phyloP scores from a whole-genome alignment of 2,113 vertebrate species.

The Hemichromis elongatus region DNA sequence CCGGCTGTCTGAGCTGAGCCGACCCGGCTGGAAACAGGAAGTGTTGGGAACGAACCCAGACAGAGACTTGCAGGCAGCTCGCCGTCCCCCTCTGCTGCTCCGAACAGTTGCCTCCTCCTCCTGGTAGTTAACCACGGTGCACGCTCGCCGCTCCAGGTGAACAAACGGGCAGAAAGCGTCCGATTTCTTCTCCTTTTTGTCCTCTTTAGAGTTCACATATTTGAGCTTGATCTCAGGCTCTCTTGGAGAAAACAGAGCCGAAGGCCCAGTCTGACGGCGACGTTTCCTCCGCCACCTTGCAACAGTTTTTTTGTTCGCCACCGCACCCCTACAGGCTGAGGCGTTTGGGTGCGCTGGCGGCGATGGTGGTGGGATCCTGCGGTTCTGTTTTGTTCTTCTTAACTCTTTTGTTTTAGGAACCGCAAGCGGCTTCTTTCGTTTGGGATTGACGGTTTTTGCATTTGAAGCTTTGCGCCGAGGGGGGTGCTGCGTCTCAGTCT shows the following conservation, averaged over 20 bases:
- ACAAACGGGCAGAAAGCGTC: constrained; percentile 68
- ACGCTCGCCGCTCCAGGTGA: constrained; percentile 45
- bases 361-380: neutral
- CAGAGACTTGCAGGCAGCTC: neutral
- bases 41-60: constrained; percentile 62
- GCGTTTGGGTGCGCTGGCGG: neutral
- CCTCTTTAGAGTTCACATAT: constrained; percentile 35
- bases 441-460: neutral
- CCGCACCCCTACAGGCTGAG: neutral
- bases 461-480: neutral
- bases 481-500: neutral
- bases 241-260: constrained; percentile 32
- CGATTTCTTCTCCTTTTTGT: constrained; percentile 30
- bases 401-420: neutral
- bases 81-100: neutral
- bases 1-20: constrained; percentile 8
- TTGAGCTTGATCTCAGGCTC: constrained; percentile 72
- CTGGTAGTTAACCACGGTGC: constrained; percentile 68
- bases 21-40: constrained; percentile 67
- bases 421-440: neutral
- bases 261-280: neutral
- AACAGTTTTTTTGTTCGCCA: neutral
- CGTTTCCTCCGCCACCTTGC: constrained; percentile 19
- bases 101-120: constrained; percentile 40
- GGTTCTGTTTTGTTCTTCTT: neutral